Conservation (phyloP, 2,888 invertebrate species). For the Nephrocerus scutellatus region DNA sequence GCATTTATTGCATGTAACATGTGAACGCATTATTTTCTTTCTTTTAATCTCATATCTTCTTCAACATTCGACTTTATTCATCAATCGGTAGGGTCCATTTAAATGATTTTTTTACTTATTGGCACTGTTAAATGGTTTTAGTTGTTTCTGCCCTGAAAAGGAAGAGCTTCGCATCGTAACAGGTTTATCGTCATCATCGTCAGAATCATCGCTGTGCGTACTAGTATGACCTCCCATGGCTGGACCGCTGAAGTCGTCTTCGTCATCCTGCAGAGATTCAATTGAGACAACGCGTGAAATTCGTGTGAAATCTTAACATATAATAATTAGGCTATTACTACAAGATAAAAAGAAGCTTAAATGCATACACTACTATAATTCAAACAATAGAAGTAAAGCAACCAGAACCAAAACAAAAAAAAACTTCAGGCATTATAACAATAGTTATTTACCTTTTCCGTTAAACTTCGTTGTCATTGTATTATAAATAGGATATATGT, state of each 20-base stretch:
- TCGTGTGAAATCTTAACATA: no score
- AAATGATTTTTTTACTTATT: constrained; percentile 50
- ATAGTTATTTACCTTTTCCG: no score
- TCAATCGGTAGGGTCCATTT: constrained; percentile 55
- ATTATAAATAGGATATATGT: no score
- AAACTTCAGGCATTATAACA: constrained; percentile 7
- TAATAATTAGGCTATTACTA: no score
- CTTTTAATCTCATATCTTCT: no score
- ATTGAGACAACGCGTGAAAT: no score
- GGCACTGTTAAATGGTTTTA: constrained; percentile 43
- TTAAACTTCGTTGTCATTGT: no score
- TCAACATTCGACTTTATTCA: constrained; percentile 35
- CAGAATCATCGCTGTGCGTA: constrained; percentile 45
- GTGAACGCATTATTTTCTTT: no score
- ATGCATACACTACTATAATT: not conserved
- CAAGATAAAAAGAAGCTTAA: constrained; percentile 4
- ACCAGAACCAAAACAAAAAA: not conserved
- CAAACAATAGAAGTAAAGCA: not conserved
- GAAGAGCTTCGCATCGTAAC: constrained; percentile 43
- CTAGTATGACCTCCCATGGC: constrained; percentile 45
- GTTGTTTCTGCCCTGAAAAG: constrained; percentile 38
- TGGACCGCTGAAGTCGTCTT: constrained; percentile 47
- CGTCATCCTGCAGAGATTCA: constrained; percentile 37
- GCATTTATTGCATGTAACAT: no score
- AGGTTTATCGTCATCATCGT: constrained; percentile 49